A percentile compares a stretch with the other conserved stretches of the same genome.
phyloP scores from a whole-genome alignment of 1,140 invertebrate species.

The Zaprionus ghesquierei region DNA sequence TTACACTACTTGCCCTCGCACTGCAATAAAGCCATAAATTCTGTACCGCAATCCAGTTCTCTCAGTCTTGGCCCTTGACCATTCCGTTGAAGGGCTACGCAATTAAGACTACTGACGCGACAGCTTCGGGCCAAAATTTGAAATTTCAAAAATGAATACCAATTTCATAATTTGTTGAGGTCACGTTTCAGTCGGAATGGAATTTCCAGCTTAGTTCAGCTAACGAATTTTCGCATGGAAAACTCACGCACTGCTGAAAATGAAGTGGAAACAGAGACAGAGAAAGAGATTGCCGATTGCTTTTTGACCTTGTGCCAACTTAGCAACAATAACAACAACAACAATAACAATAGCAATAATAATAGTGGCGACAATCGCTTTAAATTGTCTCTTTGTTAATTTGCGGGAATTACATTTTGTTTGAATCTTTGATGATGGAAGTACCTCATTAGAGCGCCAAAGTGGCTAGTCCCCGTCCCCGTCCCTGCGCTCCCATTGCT shows the following conservation, averaged over 20 bases:
- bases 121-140: not conserved
- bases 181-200: not conserved
- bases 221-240: conserved; percentile 41
- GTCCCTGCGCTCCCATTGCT: no score
- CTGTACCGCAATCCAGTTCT: conserved; percentile 6
- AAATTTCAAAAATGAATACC: not conserved
- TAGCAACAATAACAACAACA: conserved; percentile 18
- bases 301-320: conserved; percentile 30
- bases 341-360: conserved; percentile 9
- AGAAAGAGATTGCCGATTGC: conserved; percentile 21
- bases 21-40: conserved; percentile 18
- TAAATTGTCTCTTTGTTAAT: conserved; percentile 41
- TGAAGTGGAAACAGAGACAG: not conserved
- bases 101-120: not conserved
- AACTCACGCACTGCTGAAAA: conserved; percentile 23
- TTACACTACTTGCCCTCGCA: conserved; percentile 2
- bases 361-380: conserved; percentile 35
- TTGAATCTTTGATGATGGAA: conserved; percentile 29
- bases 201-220: conserved; percentile 10
- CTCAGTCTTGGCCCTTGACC: conserved; percentile 16
- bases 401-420: conserved; percentile 56
- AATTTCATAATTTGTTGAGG: not conserved
- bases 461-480: not conserved
- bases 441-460: conserved; percentile 12
- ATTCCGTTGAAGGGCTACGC: conserved; percentile 23